phyloP scores from a whole-genome alignment of 2,888 invertebrate genomes.

The Tryphoninae sp. region DNA sequence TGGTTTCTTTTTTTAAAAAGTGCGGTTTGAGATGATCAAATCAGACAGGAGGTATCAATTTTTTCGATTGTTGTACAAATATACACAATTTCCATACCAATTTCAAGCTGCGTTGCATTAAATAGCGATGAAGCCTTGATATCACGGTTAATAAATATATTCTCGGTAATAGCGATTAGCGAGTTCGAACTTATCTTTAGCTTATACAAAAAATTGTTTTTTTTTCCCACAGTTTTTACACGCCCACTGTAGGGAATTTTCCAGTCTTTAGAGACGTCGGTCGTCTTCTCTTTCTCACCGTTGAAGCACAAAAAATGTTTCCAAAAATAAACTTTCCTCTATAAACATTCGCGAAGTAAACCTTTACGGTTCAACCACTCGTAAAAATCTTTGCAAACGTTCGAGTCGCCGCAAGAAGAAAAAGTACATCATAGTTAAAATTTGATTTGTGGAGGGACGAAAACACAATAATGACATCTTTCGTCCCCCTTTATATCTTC shows the following conservation, averaged over 20 bases:
- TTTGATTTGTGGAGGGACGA: slow-evolving; percentile 23
- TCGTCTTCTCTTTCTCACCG: slow-evolving; percentile 23
- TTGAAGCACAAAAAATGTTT: slow-evolving; percentile 18
- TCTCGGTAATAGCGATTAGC: slow-evolving; percentile 17
- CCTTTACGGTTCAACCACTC: neutral
- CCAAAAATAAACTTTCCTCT: slow-evolving; percentile 53
- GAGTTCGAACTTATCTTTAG: slow-evolving; percentile 16
- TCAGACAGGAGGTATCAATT: slow-evolving; percentile 19
- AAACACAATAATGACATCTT: slow-evolving; percentile 4
- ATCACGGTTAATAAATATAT: slow-evolving; percentile 10
- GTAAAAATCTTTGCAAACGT: slow-evolving; percentile 11
- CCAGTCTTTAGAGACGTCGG: slow-evolving; percentile 43
- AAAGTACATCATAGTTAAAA: slow-evolving; percentile 8
- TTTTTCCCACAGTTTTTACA: neutral
- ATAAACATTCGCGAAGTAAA: slow-evolving; percentile 25
- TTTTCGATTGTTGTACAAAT: slow-evolving; percentile 37
- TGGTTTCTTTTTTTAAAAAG: slow-evolving; percentile 2
- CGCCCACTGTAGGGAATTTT: slow-evolving; percentile 30
- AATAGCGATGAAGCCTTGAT: neutral
- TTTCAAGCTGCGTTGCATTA: slow-evolving; percentile 9
- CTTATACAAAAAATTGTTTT: slow-evolving; percentile 3
- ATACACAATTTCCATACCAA: slow-evolving; percentile 17
- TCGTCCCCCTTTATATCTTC: slow-evolving; percentile 2
- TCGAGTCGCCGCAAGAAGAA: slow-evolving; percentile 17
- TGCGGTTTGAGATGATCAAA: neutral